Conservation (phyloP, 2,113 vertebrate species). For the Pedetes capensis region DNA sequence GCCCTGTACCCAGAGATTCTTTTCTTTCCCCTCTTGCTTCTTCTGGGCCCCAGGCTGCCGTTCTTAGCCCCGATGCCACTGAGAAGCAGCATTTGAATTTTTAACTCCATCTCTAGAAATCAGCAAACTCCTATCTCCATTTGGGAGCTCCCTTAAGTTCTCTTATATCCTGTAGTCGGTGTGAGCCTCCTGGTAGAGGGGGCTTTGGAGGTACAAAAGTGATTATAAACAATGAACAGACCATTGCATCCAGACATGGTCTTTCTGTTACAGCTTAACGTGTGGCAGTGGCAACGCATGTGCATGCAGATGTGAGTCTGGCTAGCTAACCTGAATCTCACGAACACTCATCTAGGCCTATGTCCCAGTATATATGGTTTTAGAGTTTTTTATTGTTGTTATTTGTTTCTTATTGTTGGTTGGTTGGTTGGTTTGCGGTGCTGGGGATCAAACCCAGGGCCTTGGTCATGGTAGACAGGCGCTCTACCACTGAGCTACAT, state of each 20-base stretch:
- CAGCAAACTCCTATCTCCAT: neutral
- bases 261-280: neutral
- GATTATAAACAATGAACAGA: neutral
- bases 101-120: neutral
- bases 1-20: neutral
- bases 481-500: too few species aligned
- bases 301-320: neutral
- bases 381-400: too few species aligned
- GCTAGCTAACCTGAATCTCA: neutral
- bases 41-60: neutral
- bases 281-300: too few species aligned
- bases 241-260: neutral
- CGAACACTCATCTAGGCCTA: neutral
- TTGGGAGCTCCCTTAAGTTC: neutral
- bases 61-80: neutral
- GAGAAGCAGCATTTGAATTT: neutral
- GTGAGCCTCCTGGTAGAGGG: neutral
- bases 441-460: too few species aligned
- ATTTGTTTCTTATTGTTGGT: too few species aligned
- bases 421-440: too few species aligned
- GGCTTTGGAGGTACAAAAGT: neutral
- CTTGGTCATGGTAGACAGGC: too few species aligned
- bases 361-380: too few species aligned
- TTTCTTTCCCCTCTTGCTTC: neutral
- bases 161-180: neutral